Evolutionary conservation across 2,888 invertebrate species (phyloP).

Genomic region (Parasteatoda lunata): DNA sequence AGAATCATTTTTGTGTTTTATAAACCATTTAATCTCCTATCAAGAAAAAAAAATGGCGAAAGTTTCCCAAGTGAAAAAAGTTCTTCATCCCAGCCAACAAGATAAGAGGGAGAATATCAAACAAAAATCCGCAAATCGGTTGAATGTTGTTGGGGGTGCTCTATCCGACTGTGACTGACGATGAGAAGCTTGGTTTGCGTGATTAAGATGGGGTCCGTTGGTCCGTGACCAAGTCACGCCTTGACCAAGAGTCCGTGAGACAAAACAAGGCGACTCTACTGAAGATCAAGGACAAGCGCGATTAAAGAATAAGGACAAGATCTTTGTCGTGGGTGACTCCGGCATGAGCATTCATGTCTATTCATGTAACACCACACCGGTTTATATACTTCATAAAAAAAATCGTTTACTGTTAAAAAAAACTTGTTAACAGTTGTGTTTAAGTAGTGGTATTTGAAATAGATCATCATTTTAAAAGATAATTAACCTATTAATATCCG

Average conservation of each 20-base stretch:
- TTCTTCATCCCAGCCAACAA: not conserved
- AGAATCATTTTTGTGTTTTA: no score
- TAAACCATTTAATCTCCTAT: no score
- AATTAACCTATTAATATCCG: no score
- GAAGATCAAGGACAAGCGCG: conserved; percentile 54
- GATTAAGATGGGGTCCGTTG: conserved; percentile 27
- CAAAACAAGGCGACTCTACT: conserved; percentile 36
- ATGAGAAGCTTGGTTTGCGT: conserved; percentile 40
- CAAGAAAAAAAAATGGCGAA: not conserved
- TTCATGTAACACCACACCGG: no score
- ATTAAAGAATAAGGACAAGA: not conserved
- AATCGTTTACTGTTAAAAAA: no score
- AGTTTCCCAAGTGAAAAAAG: conserved; percentile 4
- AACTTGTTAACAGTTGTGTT: no score
- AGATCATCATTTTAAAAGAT: no score
- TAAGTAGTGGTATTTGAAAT: no score
- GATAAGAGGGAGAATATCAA: not conserved
- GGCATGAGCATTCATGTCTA: not conserved
- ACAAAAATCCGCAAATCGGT: not conserved
- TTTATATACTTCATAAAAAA: no score
- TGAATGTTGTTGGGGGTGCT: conserved; percentile 1
- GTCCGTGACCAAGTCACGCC: conserved; percentile 59
- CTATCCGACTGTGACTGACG: conserved; percentile 47
- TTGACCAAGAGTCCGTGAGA: conserved; percentile 38
- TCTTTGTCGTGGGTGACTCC: conserved; percentile 33